A percentile compares a stretch with the other conserved stretches of the same genome.
Conservation (phyloP, 2,797 vertebrate species). For the Pachyuromys duprasi region DNA sequence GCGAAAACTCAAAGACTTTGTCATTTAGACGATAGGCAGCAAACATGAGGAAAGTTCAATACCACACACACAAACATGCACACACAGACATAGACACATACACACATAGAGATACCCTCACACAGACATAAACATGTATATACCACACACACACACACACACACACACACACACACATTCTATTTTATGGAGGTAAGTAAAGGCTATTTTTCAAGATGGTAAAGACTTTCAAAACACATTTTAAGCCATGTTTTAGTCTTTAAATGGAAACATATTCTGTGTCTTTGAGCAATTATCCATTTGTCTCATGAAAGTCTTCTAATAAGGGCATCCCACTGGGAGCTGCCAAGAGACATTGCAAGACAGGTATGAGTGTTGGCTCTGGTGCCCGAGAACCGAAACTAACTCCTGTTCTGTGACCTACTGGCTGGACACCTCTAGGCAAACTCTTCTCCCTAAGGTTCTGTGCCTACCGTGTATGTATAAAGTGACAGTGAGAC, state of each 20-base stretch:
- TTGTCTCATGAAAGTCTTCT: background rate
- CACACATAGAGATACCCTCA: too few relatives aligned
- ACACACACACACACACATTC: background rate
- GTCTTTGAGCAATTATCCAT: background rate
- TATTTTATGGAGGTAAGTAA: background rate
- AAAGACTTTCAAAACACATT: background rate
- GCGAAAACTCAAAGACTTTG: background rate
- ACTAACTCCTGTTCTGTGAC: background rate
- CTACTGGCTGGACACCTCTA: background rate
- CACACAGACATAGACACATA: background rate
- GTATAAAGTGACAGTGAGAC: background rate
- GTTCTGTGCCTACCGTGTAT: background rate
- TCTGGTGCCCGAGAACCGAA: background rate
- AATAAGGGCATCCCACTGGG: background rate
- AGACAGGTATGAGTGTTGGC: background rate
- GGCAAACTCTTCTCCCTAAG: too few relatives aligned
- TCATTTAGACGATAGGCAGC: background rate
- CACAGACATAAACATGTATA: too few relatives aligned
- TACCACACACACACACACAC: too few relatives aligned
- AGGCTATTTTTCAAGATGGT: background rate
- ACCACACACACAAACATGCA: background rate
- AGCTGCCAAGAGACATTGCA: background rate
- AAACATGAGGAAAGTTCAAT: background rate
- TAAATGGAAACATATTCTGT: background rate
- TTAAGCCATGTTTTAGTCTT: background rate